Evolutionary conservation across 2,113 vertebrate genomes (phyloP), one percentile per base, ranked within the genome.

Genomic region (Podarcis cretensis): DNA sequence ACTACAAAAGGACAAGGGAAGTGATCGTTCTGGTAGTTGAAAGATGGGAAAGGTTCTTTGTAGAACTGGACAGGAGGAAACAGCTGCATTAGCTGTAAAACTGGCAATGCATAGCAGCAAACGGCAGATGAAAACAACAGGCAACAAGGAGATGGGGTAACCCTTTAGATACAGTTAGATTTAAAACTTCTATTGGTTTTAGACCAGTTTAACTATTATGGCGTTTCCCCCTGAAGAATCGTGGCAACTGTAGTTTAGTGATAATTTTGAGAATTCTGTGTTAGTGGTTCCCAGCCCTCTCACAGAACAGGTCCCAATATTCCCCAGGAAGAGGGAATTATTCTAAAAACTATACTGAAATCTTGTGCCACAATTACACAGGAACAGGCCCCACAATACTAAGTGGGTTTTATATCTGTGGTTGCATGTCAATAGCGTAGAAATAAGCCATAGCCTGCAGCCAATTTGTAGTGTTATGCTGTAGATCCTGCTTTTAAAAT

Each of bases 41-140:
- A 79, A 94, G 88, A 27, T 87, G 76, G 88, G 91, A 92, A 93
- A 90, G 88, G 89, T 93, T 95, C 95, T 90, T 94, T 91, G 88
- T 88, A 84, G 92, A 89, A 59, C 84, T 87, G 82, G 89, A 89
- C 14, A 90, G 4, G 13, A 92, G 85, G 89, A 89, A 94, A 93
- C 10, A 84, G 88, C 90, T 95, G 82, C 83, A 82, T 90, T 57
- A 90, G 71, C 48, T 93, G 73, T 23, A 54, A 78, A 54, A 27
- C 25, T 30, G 10, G 8, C 40, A 79, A 79, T 48, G 12, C 9
- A 16, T 54, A 54, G 37, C 35, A 48, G 40, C 35, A 54, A 13
- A 14, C 27, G 54, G 48, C 43, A 54, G 30, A 57, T 57, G 43
- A 79, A 65, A 65, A 35, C 3, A 37, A 0, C n/a, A 5, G 3